These are phyloP conservation scores for Drosophila mimica DNA, from an alignment of 2,888 invertebrate genomes.

Conservation along the genomic window DNA sequence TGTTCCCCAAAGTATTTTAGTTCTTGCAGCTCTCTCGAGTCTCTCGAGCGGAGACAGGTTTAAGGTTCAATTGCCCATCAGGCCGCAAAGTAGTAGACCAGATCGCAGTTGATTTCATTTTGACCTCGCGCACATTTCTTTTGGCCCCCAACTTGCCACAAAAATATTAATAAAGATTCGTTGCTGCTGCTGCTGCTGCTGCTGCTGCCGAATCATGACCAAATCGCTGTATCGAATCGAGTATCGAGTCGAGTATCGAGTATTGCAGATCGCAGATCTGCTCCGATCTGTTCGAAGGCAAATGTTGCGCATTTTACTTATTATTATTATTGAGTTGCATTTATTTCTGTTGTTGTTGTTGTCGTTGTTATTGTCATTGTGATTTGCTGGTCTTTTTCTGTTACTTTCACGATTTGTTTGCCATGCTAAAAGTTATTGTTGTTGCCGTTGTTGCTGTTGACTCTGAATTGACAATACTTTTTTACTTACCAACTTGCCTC, in stretches of 20 bases:
- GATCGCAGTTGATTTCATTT: slow-evolving; percentile 55
- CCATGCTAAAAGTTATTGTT: slow-evolving; percentile 10
- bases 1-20: slow-evolving; percentile 36
- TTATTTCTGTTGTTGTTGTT: slow-evolving; percentile 20
- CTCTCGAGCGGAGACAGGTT: slow-evolving; percentile 29
- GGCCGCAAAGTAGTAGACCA: slow-evolving; percentile 42
- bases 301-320: slow-evolving; percentile 37
- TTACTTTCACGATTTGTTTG: slow-evolving; percentile 70
- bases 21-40: slow-evolving; percentile 7
- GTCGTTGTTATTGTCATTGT: slow-evolving; percentile 39
- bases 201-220: slow-evolving; percentile 63
- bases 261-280: slow-evolving; percentile 28
- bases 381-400: slow-evolving; percentile 58
- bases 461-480: slow-evolving; percentile 59
- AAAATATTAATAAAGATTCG: slow-evolving; percentile 71
- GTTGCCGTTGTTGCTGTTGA: slow-evolving; percentile 10
- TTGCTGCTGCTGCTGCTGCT: slow-evolving; percentile 17
- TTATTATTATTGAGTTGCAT: slow-evolving; percentile 37
- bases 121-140: slow-evolving; percentile 70
- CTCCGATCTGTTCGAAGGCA: slow-evolving; percentile 7
- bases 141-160: slow-evolving; percentile 28
- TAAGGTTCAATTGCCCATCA: slow-evolving; percentile 63
- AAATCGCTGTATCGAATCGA: slow-evolving; percentile 36
- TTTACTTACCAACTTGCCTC: slow-evolving; percentile 42
- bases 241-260: slow-evolving; percentile 23